Evolutionary conservation across 2,797 vertebrate genomes (phyloP).

Genomic region (Galagoides demidoff): DNA sequence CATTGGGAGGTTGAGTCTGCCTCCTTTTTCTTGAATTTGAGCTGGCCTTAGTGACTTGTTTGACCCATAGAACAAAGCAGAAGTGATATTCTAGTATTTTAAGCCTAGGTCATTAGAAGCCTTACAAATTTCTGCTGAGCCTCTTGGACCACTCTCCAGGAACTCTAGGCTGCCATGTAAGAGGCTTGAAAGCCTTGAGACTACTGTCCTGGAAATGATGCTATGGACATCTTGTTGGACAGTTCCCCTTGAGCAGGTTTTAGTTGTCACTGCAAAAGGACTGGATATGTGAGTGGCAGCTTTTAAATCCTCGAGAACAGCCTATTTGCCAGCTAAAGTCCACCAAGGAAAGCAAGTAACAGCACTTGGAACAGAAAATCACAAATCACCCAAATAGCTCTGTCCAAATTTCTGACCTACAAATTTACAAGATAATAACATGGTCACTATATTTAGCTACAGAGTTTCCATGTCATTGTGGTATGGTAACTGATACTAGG

Average conservation of each 20-base stretch:
- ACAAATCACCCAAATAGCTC: not conserved
- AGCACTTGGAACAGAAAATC: constrained; percentile 1
- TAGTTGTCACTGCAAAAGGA: not conserved
- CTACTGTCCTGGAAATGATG: fast-evolving
- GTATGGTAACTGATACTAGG: not conserved
- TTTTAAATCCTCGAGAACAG: not conserved
- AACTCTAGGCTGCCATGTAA: not conserved
- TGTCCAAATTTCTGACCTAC: not conserved
- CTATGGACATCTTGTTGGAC: too few species aligned
- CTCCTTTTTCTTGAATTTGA: not conserved
- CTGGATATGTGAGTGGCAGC: not conserved
- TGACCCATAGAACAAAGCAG: not conserved
- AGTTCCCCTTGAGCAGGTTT: not conserved
- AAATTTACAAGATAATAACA: constrained; percentile 3
- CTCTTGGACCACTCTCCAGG: not conserved
- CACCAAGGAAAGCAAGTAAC: not conserved
- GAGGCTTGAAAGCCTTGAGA: not conserved
- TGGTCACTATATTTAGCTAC: not conserved
- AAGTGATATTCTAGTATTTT: not conserved
- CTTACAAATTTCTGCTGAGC: not conserved
- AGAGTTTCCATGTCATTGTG: not conserved
- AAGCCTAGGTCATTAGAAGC: not conserved
- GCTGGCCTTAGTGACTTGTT: not conserved
- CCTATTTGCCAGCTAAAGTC: not conserved
- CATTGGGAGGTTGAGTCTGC: not conserved